These are phyloP conservation scores for Lemur catta DNA, from an alignment of 2,797 vertebrate species.

Conservation along the genomic window DNA sequence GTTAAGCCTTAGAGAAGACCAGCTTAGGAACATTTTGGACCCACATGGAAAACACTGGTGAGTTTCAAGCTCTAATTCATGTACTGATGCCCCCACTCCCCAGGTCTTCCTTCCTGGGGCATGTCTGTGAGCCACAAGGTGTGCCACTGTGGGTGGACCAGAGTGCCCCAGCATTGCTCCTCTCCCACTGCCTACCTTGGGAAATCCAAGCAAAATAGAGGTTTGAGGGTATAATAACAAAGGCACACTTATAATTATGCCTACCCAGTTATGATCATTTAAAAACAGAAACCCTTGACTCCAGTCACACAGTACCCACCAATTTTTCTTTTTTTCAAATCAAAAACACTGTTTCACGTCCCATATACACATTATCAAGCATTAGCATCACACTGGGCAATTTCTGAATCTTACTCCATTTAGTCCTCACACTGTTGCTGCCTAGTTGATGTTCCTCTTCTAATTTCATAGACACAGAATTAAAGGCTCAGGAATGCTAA, in stretches of 20 bases:
- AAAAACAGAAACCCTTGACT: neutral
- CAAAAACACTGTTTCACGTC: neutral
- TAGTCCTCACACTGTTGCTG: neutral
- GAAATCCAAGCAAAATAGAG: neutral
- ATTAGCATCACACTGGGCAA: neutral
- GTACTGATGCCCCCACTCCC: neutral
- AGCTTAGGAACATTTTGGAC: neutral
- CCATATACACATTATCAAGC: neutral
- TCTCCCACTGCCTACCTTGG: neutral
- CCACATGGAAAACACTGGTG: neutral
- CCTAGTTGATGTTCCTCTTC: neutral
- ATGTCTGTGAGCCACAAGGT: neutral
- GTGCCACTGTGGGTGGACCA: neutral
- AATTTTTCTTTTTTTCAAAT: neutral
- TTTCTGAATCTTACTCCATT: neutral
- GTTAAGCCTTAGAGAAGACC: neutral
- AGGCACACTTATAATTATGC: neutral
- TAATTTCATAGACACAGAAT: neutral
- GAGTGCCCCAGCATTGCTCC: too few species aligned
- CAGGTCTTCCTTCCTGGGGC: neutral
- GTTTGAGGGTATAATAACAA: neutral
- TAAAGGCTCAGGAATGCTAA: neutral
- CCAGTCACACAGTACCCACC: fast-evolving
- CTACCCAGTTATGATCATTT: neutral
- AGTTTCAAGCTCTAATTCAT: neutral